phyloP scores from a whole-genome alignment of 2,113 vertebrate species.

The Cyphomyrus plagiostoma region DNA sequence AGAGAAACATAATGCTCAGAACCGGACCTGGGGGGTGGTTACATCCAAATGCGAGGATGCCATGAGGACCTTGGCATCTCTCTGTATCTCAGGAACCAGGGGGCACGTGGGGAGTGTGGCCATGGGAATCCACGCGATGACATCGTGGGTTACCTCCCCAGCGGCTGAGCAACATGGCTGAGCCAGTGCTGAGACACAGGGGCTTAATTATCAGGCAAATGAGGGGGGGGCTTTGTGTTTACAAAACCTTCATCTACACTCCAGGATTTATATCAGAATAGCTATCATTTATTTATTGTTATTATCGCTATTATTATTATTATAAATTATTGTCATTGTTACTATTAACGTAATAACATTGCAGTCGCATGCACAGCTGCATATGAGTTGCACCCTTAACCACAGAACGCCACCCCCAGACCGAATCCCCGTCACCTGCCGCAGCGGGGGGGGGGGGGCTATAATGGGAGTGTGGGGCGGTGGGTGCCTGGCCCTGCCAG shows the following conservation, averaged over 20 bases:
- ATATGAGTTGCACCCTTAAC: neutral
- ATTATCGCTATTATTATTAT: neutral
- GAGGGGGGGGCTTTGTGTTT: neutral
- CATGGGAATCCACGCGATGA: neutral
- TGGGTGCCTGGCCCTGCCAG: slow-evolving; percentile 50
- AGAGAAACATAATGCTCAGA: neutral
- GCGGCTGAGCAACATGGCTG: neutral
- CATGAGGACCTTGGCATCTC: neutral
- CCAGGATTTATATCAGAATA: neutral
- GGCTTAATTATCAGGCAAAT: neutral
- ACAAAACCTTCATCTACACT: neutral
- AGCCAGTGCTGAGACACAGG: neutral
- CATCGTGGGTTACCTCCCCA: neutral
- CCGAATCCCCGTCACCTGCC: neutral
- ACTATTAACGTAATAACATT: neutral
- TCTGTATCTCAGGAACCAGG: neutral
- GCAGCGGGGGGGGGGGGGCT: neutral
- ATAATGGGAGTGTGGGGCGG: neutral
- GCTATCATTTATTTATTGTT: neutral
- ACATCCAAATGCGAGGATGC: neutral
- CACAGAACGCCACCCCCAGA: neutral
- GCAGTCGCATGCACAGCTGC: neutral
- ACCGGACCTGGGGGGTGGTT: neutral
- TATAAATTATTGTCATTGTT: neutral
- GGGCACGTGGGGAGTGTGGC: neutral